Evolutionary conservation across 2,113 vertebrate species (phyloP).

Genomic region (Mystacornis crossleyi): DNA sequence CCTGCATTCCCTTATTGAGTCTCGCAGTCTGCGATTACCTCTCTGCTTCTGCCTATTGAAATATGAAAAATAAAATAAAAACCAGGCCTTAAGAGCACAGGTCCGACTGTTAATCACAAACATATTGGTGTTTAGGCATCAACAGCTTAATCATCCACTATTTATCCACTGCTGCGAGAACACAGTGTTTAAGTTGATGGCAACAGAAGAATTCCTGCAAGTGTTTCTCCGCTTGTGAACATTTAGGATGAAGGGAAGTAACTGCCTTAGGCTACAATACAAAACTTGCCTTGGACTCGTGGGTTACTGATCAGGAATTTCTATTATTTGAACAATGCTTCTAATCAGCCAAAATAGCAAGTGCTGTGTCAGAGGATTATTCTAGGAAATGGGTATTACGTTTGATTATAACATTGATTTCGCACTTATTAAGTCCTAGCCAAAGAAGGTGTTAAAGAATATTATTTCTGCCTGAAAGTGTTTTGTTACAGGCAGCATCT

Average conservation of each 20-base stretch:
- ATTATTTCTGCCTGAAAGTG: conserved; percentile 12
- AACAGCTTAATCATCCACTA: conserved; percentile 23
- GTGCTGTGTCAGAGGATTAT: conserved; percentile 55
- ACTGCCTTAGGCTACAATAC: background rate
- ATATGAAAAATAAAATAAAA: conserved; percentile 13
- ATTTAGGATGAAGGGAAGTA: background rate
- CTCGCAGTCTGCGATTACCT: background rate
- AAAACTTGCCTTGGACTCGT: background rate
- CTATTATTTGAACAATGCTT: conserved; percentile 15
- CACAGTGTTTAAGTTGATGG: background rate
- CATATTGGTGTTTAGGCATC: background rate
- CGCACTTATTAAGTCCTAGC: conserved; percentile 47
- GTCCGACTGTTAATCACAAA: conserved; percentile 31
- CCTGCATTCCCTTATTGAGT: background rate
- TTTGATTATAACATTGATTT: conserved; percentile 67
- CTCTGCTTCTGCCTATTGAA: conserved; percentile 3
- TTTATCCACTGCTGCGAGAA: conserved; percentile 1
- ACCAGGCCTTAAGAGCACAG: background rate
- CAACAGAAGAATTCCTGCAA: conserved; percentile 41
- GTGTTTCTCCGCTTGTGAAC: conserved; percentile 17
- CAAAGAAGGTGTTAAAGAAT: conserved; percentile 28
- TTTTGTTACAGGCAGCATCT: conserved; percentile 23
- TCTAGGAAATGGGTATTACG: conserved; percentile 11
- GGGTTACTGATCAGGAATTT: conserved; percentile 21
- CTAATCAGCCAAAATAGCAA: conserved; percentile 48